Percentiles rank a stretch among this genome's conserved stretches.
Evolutionary conservation across 2,797 vertebrate species (phyloP).

Genomic region (Pempheris klunzingeri): DNA sequence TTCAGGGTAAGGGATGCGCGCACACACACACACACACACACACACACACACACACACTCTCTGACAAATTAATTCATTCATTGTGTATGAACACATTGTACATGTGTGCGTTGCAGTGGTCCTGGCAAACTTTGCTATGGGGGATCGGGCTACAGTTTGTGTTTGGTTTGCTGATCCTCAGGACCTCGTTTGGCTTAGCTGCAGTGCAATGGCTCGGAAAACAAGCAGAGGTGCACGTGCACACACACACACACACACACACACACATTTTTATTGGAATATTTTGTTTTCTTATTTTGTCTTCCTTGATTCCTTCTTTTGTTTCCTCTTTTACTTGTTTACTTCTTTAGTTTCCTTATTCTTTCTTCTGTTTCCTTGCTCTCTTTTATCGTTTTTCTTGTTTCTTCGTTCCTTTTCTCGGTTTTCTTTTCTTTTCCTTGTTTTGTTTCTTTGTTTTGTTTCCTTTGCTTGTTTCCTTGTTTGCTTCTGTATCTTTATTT

Average conservation of each 20-base stretch:
- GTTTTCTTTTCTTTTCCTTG: not conserved
- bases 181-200: conserved; percentile 84
- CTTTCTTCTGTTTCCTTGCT: not conserved
- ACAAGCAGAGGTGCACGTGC: conserved; percentile 85
- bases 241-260: conserved; percentile 5
- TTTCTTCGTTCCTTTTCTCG: not conserved
- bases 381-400: not conserved
- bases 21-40: not conserved
- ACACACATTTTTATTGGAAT: not conserved
- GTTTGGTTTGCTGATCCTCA: conserved; percentile 88
- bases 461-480: not conserved
- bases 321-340: not conserved
- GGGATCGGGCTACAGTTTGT: conserved; percentile 89
- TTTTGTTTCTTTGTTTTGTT: not conserved
- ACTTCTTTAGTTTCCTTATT: not conserved
- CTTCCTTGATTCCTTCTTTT: not conserved
- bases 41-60: not conserved
- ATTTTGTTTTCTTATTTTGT: not conserved
- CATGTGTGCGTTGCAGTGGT: conserved; percentile 81
- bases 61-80: not conserved
- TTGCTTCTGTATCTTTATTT: not conserved
- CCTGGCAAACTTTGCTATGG: conserved; percentile 86
- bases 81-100: not conserved
- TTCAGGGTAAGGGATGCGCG: conserved; percentile 78
- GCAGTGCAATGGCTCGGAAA: conserved; percentile 87